Percentiles rank a stretch among this genome's conserved stretches.
phyloP scores from a whole-genome alignment of 2,113 vertebrate species.

The Uria aalge region DNA sequence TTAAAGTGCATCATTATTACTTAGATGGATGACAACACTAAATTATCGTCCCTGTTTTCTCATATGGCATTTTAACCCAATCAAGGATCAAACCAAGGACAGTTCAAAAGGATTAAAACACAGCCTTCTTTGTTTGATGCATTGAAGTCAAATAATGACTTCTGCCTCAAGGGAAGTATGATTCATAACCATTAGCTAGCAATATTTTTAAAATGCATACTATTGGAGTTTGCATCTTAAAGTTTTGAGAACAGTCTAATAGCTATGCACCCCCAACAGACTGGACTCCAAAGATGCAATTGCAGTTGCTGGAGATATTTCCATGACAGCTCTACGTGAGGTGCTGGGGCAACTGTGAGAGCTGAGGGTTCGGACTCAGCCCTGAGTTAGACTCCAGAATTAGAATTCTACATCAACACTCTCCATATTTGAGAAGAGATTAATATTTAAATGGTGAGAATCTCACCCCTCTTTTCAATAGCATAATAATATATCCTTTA shows the following conservation, averaged over 20 bases:
- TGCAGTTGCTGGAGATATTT: neutral
- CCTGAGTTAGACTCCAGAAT: neutral
- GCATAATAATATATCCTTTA: neutral
- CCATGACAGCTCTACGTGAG: neutral
- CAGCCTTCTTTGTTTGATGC: neutral
- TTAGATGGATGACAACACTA: constrained; percentile 19
- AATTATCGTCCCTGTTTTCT: neutral
- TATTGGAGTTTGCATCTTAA: neutral
- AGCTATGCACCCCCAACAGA: neutral
- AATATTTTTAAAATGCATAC: neutral
- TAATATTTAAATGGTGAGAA: neutral
- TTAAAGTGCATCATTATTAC: neutral
- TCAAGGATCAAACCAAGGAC: constrained; percentile 11
- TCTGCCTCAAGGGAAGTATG: neutral
- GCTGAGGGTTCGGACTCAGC: neutral
- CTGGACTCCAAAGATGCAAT: neutral
- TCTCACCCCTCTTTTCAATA: neutral
- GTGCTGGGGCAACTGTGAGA: fast-evolving
- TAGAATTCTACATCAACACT: neutral
- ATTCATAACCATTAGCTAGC: neutral
- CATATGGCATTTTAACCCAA: neutral
- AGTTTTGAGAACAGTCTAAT: neutral
- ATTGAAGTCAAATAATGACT: neutral
- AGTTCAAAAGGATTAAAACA: constrained; percentile 22
- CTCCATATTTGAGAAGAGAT: neutral